These are phyloP conservation scores for Parnassius mnemosyne DNA, from an alignment of 2,888 invertebrate genomes.

Conservation along the genomic window DNA sequence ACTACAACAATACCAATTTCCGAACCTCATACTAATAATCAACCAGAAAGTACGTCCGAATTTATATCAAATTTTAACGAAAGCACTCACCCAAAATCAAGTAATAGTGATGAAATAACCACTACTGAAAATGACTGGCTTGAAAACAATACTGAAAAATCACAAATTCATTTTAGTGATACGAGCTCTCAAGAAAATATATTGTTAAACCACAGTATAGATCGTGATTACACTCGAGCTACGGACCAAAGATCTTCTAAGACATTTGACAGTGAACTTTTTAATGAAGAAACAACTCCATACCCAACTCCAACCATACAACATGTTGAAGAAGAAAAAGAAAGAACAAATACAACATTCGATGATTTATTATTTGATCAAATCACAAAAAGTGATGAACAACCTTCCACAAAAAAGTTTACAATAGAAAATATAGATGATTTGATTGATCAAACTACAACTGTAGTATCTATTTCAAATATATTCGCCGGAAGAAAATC, in stretches of 20 bases:
- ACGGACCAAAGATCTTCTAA: slow-evolving; percentile 56
- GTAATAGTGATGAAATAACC: slow-evolving; percentile 28
- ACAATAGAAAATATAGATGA: slow-evolving; percentile 12
- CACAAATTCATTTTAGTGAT: slow-evolving; percentile 25
- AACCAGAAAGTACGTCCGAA: slow-evolving; percentile 16
- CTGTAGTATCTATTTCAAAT: slow-evolving; percentile 20
- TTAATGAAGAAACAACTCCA: slow-evolving; percentile 40
- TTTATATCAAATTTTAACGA: not conserved
- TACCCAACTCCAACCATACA: not conserved
- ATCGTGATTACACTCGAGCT: slow-evolving; percentile 34
- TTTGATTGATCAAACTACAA: slow-evolving; percentile 16
- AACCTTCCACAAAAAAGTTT: slow-evolving; percentile 15
- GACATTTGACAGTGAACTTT: slow-evolving; percentile 42
- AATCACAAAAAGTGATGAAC: slow-evolving; percentile 35
- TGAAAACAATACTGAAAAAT: slow-evolving; percentile 37
- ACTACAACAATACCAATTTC: slow-evolving; percentile 9
- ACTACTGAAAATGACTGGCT: slow-evolving; percentile 56
- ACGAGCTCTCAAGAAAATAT: slow-evolving; percentile 28
- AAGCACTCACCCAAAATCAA: slow-evolving; percentile 23
- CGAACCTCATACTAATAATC: slow-evolving; percentile 15
- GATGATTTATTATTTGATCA: slow-evolving; percentile 41
- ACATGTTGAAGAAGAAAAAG: slow-evolving; percentile 20
- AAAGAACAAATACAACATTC: slow-evolving; percentile 25
- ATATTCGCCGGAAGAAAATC: slow-evolving; percentile 16
- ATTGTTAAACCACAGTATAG: slow-evolving; percentile 33